phyloP scores from a whole-genome alignment of 2,113 vertebrate species.

The Strigops habroptila region DNA sequence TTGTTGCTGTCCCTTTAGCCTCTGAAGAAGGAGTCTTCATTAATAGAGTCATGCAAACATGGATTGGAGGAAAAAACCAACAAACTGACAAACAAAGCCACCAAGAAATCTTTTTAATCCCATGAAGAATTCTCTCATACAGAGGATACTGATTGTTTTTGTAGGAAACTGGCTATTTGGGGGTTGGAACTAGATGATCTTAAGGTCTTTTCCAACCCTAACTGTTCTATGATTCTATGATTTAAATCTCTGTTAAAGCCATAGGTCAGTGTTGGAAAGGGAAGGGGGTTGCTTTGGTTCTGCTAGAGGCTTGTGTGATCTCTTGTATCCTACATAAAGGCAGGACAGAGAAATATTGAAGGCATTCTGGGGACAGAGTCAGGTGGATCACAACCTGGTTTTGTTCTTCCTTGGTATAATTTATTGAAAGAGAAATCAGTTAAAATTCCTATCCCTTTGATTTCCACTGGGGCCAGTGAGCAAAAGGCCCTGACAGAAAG shows the following conservation, averaged over 20 bases:
- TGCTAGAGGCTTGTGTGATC: not conserved
- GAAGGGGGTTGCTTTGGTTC: not conserved
- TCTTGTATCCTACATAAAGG: not conserved
- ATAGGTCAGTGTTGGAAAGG: not conserved
- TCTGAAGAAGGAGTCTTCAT: not conserved
- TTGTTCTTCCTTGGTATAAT: not conserved
- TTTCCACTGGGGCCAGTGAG: not conserved
- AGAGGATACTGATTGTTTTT: not conserved
- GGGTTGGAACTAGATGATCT: too few relatives aligned
- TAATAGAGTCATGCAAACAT: not conserved
- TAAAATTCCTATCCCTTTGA: not conserved
- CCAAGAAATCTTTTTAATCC: not conserved
- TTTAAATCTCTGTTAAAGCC: not conserved
- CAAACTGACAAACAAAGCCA: not conserved
- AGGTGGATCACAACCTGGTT: not conserved
- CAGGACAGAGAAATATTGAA: not conserved
- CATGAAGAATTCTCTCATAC: not conserved
- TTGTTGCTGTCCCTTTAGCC: not conserved
- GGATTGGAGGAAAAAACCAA: rapidly evolving
- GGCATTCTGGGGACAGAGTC: not conserved
- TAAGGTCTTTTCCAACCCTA: too few relatives aligned
- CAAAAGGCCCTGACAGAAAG: not conserved
- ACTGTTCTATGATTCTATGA: too few relatives aligned
- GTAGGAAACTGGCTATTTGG: not conserved
- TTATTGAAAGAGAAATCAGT: not conserved